Conservation (phyloP, 1,140 invertebrate species). For the Zophobas morio region DNA sequence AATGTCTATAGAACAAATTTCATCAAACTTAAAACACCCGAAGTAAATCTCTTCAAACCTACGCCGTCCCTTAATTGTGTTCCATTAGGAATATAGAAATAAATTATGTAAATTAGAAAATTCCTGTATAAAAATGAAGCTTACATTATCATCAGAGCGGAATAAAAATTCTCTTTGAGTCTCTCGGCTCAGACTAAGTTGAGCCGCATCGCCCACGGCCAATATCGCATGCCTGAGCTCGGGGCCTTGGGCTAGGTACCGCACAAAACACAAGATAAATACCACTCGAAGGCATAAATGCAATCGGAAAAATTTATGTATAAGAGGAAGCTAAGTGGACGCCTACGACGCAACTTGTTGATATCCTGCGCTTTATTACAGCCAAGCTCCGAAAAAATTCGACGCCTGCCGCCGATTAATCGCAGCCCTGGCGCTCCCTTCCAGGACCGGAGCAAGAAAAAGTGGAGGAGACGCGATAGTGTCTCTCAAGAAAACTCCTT, state of each 20-base stretch:
- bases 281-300: constrained; percentile 27
- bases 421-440: background rate
- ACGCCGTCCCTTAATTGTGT: constrained; percentile 17
- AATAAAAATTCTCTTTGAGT: constrained; percentile 37
- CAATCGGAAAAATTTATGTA: constrained; percentile 35
- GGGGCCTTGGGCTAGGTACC: background rate
- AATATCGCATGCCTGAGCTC: constrained; percentile 32
- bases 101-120: constrained; percentile 34
- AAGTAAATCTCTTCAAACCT: background rate
- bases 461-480: no score
- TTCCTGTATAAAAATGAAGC: constrained; percentile 17
- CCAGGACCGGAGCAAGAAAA: no score
- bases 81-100: constrained; percentile 32
- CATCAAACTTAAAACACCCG: background rate
- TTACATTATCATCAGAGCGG: constrained; percentile 9
- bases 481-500: no score
- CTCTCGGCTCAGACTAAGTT: constrained; percentile 13
- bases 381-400: constrained; percentile 14
- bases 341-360: constrained; percentile 29
- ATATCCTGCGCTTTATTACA: constrained; percentile 23
- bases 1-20: constrained; percentile 7
- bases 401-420: constrained; percentile 31
- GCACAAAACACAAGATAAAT: constrained; percentile 31
- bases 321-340: constrained; percentile 29
- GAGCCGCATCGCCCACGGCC: constrained; percentile 19